Evolutionary conservation across 1,140 invertebrate species (phyloP), one percentile per base, ranked within the genome.

Genomic region (Aphis craccivora): DNA sequence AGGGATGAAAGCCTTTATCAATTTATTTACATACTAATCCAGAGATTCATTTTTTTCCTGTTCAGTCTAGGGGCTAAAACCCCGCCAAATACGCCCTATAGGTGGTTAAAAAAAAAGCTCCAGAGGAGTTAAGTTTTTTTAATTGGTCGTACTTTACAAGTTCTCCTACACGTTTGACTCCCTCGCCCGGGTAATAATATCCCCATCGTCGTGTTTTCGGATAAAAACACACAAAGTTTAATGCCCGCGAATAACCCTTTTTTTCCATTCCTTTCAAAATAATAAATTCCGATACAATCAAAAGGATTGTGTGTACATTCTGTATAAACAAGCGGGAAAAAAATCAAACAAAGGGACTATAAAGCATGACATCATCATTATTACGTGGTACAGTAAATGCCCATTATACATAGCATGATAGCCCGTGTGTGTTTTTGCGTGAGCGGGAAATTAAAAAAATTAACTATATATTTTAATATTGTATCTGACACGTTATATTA

Each of bases 101-200:
- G 37, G 9, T n/a, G 0, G 40, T 43, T 23, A 53, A 22, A 53
- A 45, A 93, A 86, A 93, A 55, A 35, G 48, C 25, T n/a, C 43
- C 81, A 23, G 37, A 84, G 91, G 76, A 86, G 91, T 93, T 53
- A 86, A 86, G 48, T 86, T 93, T 93, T 93, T 93, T 55, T 93
- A 93, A 93, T 93, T 93, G 91, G 81, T 83, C 91, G 91, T 93
- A 93, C 45, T 93, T 93, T 93, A 93, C 91, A 93, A 84, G 91
- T 93, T 84, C 51, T 48, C 48, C 45, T 45, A 83, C 91, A 92
- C 76, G 67, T 92, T 92, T 25, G 60, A 92, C 67, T 81, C 45
- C 30, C n/a, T 48, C 76, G 45, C 35, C 76, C 5, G 5, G 84
- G 9, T 25, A 45, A 48, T 48, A 87, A 87, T 87, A 87, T 51